A percentile compares a stretch with the other conserved stretches of the same genome.
Conservation (phyloP, 30 jellyfish, hydroid and myxozoan genomes). For the Aurelia aurita region DNA sequence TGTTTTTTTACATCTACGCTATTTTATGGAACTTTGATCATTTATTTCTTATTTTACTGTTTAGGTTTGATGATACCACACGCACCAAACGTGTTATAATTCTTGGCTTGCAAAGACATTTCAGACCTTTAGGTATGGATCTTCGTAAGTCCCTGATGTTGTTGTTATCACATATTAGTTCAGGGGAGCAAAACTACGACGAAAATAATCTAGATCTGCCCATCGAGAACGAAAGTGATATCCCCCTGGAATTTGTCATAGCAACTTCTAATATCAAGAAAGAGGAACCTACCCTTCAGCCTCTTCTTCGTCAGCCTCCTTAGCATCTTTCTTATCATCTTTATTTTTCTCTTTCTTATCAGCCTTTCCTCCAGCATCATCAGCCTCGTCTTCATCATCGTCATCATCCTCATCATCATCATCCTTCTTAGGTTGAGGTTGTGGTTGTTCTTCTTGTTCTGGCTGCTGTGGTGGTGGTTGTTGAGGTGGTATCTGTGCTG, state of each 20-base stretch:
- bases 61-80: no score
- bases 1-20: no score
- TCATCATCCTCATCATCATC: background rate
- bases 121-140: no score
- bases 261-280: background rate
- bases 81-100: no score
- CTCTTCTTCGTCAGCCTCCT: constrained; percentile 51
- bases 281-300: constrained; percentile 38
- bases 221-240: no score
- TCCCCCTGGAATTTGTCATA: background rate
- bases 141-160: no score
- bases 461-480: constrained; percentile 38
- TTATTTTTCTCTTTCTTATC: constrained; percentile 3
- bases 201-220: no score
- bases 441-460: constrained; percentile 15
- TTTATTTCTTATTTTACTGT: no score
- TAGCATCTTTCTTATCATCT: background rate
- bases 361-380: constrained; percentile 14
- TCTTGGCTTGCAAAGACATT: no score
- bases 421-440: constrained; percentile 1
- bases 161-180: no score
- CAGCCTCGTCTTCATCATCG: constrained; percentile 41
- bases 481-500: constrained; percentile 32
- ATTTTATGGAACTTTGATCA: no score
- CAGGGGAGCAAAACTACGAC: no score